Evolutionary conservation across 2,113 vertebrate species (phyloP).

Genomic region (Rana temporaria): DNA sequence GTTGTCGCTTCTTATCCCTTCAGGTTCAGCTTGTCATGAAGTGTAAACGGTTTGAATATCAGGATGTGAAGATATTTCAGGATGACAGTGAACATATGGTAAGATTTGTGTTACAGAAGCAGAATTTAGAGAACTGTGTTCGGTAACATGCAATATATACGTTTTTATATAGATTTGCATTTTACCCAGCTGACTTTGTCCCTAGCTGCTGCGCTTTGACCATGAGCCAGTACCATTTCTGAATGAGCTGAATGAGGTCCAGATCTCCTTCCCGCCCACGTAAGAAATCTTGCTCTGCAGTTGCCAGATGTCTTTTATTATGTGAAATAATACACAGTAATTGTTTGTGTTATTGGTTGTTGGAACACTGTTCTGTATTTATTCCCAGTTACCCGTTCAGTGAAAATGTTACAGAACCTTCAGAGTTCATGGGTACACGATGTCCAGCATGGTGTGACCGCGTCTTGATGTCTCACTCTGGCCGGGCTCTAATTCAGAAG

Average conservation of each 20-base stretch:
- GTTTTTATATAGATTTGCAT: background rate
- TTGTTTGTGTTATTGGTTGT: background rate
- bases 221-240: slow-evolving; percentile 73
- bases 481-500: slow-evolving; percentile 65
- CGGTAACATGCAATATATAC: background rate
- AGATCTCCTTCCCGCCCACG: slow-evolving; percentile 82
- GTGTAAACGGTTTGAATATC: slow-evolving; percentile 76
- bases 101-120: slow-evolving; percentile 44
- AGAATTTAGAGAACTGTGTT: no score
- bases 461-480: slow-evolving; percentile 76
- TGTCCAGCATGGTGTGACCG: slow-evolving; percentile 85
- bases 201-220: slow-evolving; percentile 80
- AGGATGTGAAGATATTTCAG: slow-evolving; percentile 75
- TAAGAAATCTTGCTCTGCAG: slow-evolving; percentile 52
- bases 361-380: background rate
- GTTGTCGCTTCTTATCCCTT: background rate
- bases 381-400: slow-evolving; percentile 80
- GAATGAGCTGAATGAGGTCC: slow-evolving; percentile 73
- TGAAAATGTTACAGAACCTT: slow-evolving; percentile 77
- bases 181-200: background rate
- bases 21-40: slow-evolving; percentile 82
- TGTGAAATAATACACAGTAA: background rate
- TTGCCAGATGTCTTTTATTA: background rate
- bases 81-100: slow-evolving; percentile 76
- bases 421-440: slow-evolving; percentile 82